A percentile compares a stretch with the other conserved stretches of the same genome.
These are phyloP conservation scores for Typhlichthys subterraneus DNA, from an alignment of 2,797 vertebrate species.

Conservation along the genomic window DNA sequence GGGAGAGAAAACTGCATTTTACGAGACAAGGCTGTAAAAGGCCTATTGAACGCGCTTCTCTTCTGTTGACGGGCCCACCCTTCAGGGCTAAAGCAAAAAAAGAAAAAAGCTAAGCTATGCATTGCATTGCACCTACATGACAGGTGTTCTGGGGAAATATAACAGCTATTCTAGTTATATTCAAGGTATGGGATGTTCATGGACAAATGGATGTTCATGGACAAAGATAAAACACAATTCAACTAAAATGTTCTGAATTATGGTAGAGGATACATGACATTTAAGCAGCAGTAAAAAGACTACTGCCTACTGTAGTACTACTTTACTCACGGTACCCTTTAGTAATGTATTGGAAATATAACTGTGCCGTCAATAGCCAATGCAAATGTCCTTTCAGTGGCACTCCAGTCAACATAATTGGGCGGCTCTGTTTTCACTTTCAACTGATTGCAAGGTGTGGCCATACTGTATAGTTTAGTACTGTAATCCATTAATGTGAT, in stretches of 20 bases:
- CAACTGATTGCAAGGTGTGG: constrained; percentile 67
- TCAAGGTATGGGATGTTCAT: too few species aligned
- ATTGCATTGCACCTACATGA: constrained; percentile 27
- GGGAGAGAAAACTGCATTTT: constrained; percentile 43
- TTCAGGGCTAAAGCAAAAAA: constrained; percentile 16
- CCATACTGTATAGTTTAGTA: constrained; percentile 52
- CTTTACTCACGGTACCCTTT: background rate
- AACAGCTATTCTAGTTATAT: too few species aligned
- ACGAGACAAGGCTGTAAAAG: constrained; percentile 19
- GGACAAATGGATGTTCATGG: too few species aligned
- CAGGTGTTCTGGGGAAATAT: constrained; percentile 8
- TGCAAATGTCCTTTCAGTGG: constrained; percentile 9
- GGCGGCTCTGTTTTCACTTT: constrained; percentile 60
- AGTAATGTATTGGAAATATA: background rate
- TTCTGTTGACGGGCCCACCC: constrained; percentile 38
- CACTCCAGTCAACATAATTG: constrained; percentile 37
- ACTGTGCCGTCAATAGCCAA: background rate
- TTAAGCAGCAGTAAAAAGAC: too few species aligned
- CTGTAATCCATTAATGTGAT: constrained; percentile 48
- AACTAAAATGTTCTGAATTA: constrained; percentile 4
- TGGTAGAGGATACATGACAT: background rate
- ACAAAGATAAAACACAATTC: too few species aligned
- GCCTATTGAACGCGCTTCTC: constrained; percentile 23
- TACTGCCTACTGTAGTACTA: background rate
- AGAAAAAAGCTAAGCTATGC: constrained; percentile 19